Evolutionary conservation across 1,140 invertebrate genomes (phyloP), one percentile per base, ranked within the genome.

Genomic region (Drosophila nigrodunni): DNA sequence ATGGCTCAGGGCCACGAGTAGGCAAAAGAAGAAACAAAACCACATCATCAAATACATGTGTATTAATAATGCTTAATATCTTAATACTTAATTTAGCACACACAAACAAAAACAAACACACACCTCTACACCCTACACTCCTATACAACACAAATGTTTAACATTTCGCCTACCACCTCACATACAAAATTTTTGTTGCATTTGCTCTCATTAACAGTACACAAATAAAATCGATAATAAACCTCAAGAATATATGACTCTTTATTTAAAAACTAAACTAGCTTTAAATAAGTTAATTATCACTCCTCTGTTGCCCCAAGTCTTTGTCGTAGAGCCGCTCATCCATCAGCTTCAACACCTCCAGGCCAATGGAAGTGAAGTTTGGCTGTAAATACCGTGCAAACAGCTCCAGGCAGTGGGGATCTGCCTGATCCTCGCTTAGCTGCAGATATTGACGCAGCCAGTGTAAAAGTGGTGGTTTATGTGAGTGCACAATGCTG

Each of bases 401-500:
- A 94, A 98, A 99, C 46, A 99, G 87, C 93, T 99, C 98, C 73
- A 98, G 93, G 87, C 95, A 96, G 43, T 94, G 94, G 10, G 95
- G 94, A 13, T 95, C 92, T 61, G 94, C 82, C 25, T 95, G 94
- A 18, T 94, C 92, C 49, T 94, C 80, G 9, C 93, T 93, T 6
- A 97, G 55, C 4, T 61, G 25, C 0, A 82, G n/a, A 15, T 89
- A 21, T 5, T 73, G 35, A 0, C 60, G 41, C 15, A 92, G 54
- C 87, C 86, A 92, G 94, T 94, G 94, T 79, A 92, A 78, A 37
- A 98, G 83, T 6, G 96, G 96, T 57, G 97, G 97, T 93, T 99
- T 99, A 83, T 98, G 97, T 8, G 97, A 98, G 94, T 98, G 97
- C 54, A 98, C 93, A 34, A 96, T 95, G 93, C 97, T 98, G 1